Percentiles rank a stretch among this genome's conserved stretches.
These are phyloP conservation scores for Tachina fera DNA, from an alignment of 2,888 invertebrate species.

Conservation along the genomic window DNA sequence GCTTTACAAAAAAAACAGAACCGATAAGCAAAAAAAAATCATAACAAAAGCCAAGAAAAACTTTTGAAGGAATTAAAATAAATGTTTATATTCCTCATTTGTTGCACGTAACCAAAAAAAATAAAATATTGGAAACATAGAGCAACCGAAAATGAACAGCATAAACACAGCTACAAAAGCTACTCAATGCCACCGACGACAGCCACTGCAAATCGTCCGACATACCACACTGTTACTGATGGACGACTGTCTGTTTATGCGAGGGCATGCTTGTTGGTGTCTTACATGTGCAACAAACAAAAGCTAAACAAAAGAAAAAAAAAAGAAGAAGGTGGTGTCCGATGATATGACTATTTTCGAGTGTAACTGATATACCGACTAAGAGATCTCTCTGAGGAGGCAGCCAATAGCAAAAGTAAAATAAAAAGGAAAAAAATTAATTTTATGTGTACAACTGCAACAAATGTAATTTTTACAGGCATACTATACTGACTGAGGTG, in stretches of 20 bases:
- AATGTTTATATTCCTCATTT: constrained; percentile 59
- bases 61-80: constrained; percentile 58
- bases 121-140: constrained; percentile 27
- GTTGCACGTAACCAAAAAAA: constrained; percentile 45
- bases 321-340: constrained; percentile 58
- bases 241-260: constrained; percentile 37
- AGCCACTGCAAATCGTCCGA: constrained; percentile 18
- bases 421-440: constrained; percentile 3
- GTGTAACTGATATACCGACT: constrained; percentile 66
- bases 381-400: constrained; percentile 6
- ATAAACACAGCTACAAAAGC: constrained; percentile 36
- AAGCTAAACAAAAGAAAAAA: neutral
- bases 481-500: neutral
- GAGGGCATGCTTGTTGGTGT: neutral
- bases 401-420: neutral
- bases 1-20: constrained; percentile 19
- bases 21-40: constrained; percentile 20
- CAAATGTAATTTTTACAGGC: neutral
- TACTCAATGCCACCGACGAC: constrained; percentile 63
- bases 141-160: constrained; percentile 28
- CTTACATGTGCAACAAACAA: constrained; percentile 24
- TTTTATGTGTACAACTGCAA: constrained; percentile 40
- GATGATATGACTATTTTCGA: constrained; percentile 54
- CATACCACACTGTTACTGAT: constrained; percentile 20
- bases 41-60: constrained; percentile 41